phyloP scores from a whole-genome alignment of 2,888 invertebrate genomes.

The Platyscelio sp. region DNA sequence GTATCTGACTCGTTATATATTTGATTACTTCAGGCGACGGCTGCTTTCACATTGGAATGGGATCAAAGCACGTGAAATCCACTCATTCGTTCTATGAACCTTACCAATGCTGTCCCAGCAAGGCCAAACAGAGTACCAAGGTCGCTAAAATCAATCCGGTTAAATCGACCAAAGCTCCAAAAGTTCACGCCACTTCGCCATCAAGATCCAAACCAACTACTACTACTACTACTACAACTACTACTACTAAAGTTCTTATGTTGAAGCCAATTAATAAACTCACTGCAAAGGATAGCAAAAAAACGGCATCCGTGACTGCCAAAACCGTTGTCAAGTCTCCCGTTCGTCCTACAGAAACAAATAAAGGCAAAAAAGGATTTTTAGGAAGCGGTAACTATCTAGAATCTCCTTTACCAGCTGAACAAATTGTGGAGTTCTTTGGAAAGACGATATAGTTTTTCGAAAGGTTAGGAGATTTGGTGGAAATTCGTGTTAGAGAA shows the following conservation, averaged over 20 bases:
- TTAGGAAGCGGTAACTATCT: conserved; percentile 93
- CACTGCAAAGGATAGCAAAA: conserved; percentile 85
- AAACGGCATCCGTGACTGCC: conserved; percentile 78
- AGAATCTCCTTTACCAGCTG: conserved; percentile 31
- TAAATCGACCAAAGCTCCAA: conserved; percentile 56
- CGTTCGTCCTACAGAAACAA: conserved; percentile 85
- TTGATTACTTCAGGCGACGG: conserved; percentile 98
- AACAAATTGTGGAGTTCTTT: conserved; percentile 2
- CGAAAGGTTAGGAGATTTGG: too few relatives aligned
- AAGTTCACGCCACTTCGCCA: conserved; percentile 73
- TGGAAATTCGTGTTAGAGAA: background rate
- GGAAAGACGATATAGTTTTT: too few relatives aligned
- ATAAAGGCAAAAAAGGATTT: conserved; percentile 93
- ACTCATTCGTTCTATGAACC: conserved; percentile 93
- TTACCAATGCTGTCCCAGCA: conserved; percentile 96
- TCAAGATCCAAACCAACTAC: conserved; percentile 75
- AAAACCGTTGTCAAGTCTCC: conserved; percentile 77
- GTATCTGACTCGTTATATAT: conserved; percentile 88
- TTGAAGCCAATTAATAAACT: conserved; percentile 85
- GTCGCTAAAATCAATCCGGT: conserved; percentile 90
- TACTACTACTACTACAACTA: too few relatives aligned
- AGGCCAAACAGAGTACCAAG: conserved; percentile 92
- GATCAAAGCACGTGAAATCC: conserved; percentile 92
- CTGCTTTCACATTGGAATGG: conserved; percentile 98
- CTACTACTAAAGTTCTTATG: conserved; percentile 78